Evolutionary conservation across 2,888 invertebrate species (phyloP).

Genomic region (Acronicta alni): DNA sequence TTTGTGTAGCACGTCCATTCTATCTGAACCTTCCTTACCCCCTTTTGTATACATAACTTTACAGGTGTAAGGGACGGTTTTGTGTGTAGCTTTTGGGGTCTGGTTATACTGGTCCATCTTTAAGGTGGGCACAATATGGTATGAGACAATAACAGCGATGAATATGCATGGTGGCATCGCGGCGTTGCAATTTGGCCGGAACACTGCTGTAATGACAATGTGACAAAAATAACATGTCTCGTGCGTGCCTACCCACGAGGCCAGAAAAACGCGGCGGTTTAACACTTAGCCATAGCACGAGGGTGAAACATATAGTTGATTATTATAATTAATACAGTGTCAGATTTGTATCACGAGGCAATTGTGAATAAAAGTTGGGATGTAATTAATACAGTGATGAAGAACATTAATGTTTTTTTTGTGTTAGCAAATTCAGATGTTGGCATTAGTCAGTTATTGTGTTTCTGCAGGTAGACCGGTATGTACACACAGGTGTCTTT

Average conservation of each 20-base stretch:
- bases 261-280: conserved; percentile 17
- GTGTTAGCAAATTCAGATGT: conserved; percentile 14
- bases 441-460: conserved; percentile 8
- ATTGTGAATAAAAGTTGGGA: background rate
- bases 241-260: conserved; percentile 30
- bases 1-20: conserved; percentile 68
- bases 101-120: conserved; percentile 59
- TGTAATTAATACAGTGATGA: conserved; percentile 8
- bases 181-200: conserved; percentile 83
- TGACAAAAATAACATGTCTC: conserved; percentile 82
- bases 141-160: conserved; percentile 83
- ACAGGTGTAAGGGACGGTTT: conserved; percentile 2
- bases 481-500: conserved; percentile 13
- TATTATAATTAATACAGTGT: conserved; percentile 3
- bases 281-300: background rate
- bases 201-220: conserved; percentile 85
- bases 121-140: conserved; percentile 76
- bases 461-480: conserved; percentile 18
- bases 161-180: conserved; percentile 86
- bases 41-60: conserved; percentile 1
- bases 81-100: conserved; percentile 54
- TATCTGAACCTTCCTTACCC: conserved; percentile 52
- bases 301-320: background rate
- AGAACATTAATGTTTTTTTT: background rate
- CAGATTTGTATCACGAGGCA: background rate